Evolutionary conservation across 1,140 invertebrate genomes (phyloP).

Genomic region (Bombus balteatus): DNA sequence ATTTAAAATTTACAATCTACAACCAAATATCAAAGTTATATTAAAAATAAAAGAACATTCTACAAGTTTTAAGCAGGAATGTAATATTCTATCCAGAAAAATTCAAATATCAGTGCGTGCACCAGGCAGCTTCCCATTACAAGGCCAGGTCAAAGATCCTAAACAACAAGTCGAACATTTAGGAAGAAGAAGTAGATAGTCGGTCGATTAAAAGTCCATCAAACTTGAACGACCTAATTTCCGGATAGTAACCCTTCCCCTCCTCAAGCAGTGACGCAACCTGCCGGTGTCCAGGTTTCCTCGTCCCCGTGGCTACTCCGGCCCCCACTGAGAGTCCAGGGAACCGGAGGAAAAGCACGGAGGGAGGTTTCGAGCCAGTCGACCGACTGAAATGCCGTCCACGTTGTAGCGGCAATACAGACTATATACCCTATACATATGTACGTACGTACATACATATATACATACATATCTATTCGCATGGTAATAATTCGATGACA

Average conservation of each 20-base stretch:
- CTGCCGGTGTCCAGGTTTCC: conserved; percentile 3
- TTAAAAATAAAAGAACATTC: background rate
- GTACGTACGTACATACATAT: background rate
- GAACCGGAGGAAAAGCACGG: conserved; percentile 8
- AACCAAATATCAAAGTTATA: background rate
- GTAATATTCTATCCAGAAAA: background rate
- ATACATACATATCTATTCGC: conserved; percentile 39
- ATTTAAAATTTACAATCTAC: background rate
- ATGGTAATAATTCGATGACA: conserved; percentile 58
- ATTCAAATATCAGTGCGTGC: background rate
- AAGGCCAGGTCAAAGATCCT: background rate
- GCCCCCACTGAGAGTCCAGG: background rate
- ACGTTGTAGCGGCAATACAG: conserved; percentile 1
- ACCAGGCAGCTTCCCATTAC: background rate
- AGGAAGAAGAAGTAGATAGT: conserved; percentile 1
- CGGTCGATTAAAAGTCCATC: conserved; percentile 21
- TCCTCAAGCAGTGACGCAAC: conserved; percentile 66
- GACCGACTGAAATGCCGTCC: conserved; percentile 18
- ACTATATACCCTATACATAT: background rate
- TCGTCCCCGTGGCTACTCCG: background rate
- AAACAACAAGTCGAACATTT: background rate
- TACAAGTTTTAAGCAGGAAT: background rate
- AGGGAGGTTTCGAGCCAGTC: background rate
- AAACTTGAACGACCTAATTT: conserved; percentile 66
- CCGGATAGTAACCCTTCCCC: conserved; percentile 60